These are phyloP conservation scores for Oenanthe oenanthe DNA, from an alignment of 2,113 vertebrate species.

Conservation along the genomic window DNA sequence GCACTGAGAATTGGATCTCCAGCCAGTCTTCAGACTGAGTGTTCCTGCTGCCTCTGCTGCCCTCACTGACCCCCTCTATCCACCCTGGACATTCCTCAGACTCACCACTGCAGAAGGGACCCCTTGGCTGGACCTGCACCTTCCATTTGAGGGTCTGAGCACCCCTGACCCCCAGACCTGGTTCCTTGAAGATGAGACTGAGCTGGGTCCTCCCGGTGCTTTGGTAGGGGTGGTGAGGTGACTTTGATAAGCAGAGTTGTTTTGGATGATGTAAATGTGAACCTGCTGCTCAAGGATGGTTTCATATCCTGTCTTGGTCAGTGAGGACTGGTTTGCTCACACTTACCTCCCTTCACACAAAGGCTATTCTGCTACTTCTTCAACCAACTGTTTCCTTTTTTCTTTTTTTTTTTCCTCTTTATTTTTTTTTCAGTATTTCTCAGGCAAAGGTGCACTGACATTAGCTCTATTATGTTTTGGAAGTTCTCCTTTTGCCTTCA, in stretches of 20 bases:
- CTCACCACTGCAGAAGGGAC: background rate
- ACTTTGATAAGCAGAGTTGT: background rate
- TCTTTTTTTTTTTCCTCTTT: background rate
- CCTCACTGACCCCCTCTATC: no score
- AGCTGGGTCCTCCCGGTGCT: background rate
- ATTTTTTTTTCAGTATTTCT: background rate
- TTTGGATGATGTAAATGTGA: background rate
- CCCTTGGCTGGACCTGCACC: background rate
- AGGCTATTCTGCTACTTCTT: background rate
- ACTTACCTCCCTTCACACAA: background rate
- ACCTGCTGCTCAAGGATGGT: background rate
- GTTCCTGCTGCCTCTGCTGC: rapidly evolving
- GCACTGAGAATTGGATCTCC: background rate
- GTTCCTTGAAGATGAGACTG: background rate
- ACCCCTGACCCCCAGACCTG: background rate
- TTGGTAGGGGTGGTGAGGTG: background rate
- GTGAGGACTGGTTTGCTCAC: background rate
- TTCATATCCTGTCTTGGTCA: slow-evolving; percentile 31
- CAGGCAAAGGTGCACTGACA: background rate
- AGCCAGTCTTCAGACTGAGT: background rate
- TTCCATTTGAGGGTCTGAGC: background rate
- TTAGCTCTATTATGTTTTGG: background rate
- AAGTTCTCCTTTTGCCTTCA: background rate
- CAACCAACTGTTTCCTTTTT: background rate
- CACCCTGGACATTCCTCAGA: background rate